Evolutionary conservation across 2,888 invertebrate genomes (phyloP).

Genomic region (Aproaerema taeniolella): DNA sequence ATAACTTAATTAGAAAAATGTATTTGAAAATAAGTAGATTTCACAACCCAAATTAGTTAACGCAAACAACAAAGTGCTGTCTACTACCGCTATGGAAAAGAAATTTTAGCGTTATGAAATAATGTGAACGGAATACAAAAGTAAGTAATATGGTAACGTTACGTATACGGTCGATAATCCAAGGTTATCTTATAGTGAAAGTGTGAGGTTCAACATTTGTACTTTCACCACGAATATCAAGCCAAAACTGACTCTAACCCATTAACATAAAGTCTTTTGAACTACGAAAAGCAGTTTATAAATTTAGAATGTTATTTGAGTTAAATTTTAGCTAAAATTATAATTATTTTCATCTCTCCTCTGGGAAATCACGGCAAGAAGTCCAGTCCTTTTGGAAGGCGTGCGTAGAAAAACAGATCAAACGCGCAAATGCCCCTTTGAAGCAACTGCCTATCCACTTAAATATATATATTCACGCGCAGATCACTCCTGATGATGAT

Average conservation of each 20-base stretch:
- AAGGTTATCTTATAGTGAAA: conserved; percentile 57
- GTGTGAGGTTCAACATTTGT: conserved; percentile 41
- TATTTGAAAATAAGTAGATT: background rate
- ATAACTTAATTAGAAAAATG: background rate
- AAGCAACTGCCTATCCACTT: no score
- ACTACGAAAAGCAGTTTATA: background rate
- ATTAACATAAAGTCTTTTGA: background rate
- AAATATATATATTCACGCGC: no score
- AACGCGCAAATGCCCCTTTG: no score
- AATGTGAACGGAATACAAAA: conserved; percentile 19
- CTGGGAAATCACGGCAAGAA: no score
- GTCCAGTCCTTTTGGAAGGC: background rate
- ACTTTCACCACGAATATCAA: conserved; percentile 38
- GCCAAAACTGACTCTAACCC: background rate
- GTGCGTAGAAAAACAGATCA: background rate
- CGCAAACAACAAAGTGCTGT: no score
- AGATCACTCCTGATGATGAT: no score
- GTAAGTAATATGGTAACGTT: conserved; percentile 44
- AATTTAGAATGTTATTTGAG: background rate
- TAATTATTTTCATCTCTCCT: background rate
- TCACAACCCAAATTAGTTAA: no score
- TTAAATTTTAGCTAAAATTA: background rate
- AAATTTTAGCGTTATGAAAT: conserved; percentile 15
- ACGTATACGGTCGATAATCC: conserved; percentile 47
- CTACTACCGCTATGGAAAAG: conserved; percentile 2